Evolutionary conservation across 2,113 vertebrate genomes (phyloP).

Genomic region (Hydropotes inermis): DNA sequence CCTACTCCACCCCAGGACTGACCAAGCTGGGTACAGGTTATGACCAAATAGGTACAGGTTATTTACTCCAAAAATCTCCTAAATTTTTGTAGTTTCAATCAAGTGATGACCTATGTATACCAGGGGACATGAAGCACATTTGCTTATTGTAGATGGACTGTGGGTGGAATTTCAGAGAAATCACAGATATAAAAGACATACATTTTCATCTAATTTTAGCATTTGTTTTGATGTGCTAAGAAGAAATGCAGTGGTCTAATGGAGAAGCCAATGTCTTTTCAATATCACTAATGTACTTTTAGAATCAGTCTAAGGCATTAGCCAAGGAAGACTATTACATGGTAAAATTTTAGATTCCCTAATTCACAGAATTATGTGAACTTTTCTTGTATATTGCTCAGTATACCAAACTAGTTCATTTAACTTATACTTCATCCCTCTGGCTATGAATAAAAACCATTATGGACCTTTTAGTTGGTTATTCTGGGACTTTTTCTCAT

Average conservation of each 20-base stretch:
- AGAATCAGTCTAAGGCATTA: background rate
- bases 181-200: background rate
- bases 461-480: background rate
- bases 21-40: background rate
- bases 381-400: background rate
- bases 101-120: background rate
- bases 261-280: slow-evolving; percentile 14
- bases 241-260: background rate
- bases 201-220: background rate
- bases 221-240: background rate
- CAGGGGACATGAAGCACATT: background rate
- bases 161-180: slow-evolving; percentile 17
- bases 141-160: background rate
- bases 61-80: background rate
- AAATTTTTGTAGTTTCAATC: background rate
- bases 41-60: background rate
- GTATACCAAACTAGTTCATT: background rate
- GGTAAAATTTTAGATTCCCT: background rate
- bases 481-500: background rate
- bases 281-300: background rate
- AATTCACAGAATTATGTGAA: background rate
- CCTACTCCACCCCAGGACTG: background rate
- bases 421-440: background rate
- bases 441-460: background rate
- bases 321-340: background rate